A percentile compares a stretch with the other conserved stretches of the same genome.
These are phyloP conservation scores for Eristalis arbustorum DNA, from an alignment of 2,888 invertebrate genomes.

Conservation along the genomic window DNA sequence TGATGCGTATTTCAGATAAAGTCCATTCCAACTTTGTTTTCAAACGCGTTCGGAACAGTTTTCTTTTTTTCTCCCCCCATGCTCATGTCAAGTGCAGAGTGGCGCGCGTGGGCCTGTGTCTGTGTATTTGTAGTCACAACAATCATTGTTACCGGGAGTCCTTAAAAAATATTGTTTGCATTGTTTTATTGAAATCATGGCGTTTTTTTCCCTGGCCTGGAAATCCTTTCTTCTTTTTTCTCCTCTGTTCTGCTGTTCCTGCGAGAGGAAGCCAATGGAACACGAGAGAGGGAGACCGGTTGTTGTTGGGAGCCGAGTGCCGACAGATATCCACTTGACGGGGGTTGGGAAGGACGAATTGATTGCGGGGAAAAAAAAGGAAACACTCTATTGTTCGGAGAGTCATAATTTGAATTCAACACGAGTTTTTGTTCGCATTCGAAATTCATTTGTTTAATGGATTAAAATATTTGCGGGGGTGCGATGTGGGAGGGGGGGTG, in stretches of 20 bases:
- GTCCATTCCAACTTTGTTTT: background rate
- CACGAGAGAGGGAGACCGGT: background rate
- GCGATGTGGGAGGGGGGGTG: too few species aligned
- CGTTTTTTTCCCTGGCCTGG: background rate
- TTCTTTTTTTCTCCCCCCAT: background rate
- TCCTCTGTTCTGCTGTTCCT: background rate
- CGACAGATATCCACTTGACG: background rate
- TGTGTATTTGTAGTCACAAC: background rate
- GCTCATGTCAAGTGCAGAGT: background rate
- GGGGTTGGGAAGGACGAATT: background rate
- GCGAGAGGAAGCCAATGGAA: background rate
- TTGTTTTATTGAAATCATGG: background rate
- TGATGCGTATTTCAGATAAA: background rate
- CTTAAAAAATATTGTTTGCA: background rate
- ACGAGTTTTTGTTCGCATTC: background rate
- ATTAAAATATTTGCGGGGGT: background rate
- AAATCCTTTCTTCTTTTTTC: background rate
- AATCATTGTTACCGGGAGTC: background rate
- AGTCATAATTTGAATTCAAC: background rate
- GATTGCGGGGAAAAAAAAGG: background rate
- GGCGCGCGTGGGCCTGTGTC: background rate
- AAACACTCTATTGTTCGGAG: background rate
- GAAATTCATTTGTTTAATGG: background rate
- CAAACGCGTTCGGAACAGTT: background rate
- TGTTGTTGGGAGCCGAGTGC: background rate